These are phyloP conservation scores for Pogona vitticeps DNA, from an alignment of 2,113 vertebrate species.

Conservation along the genomic window DNA sequence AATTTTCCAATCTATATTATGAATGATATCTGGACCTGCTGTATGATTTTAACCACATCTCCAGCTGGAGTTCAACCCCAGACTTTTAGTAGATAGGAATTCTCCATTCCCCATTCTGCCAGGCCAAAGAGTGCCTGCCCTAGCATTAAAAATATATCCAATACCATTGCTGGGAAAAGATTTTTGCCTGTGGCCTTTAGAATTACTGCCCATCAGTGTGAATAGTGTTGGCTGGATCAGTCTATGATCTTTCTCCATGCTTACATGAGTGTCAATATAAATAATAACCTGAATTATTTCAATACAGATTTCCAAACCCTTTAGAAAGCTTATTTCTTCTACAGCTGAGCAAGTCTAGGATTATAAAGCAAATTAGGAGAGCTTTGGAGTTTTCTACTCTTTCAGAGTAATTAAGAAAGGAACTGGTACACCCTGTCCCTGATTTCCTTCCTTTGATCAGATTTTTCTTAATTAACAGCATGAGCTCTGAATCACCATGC, in stretches of 20 bases:
- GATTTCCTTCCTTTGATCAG: slow-evolving; percentile 65
- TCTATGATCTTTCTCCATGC: too few relatives aligned
- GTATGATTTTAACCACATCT: background rate
- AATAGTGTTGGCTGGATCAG: background rate
- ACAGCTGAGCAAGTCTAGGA: slow-evolving; percentile 67
- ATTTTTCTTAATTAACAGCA: slow-evolving; percentile 54
- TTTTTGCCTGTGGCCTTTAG: background rate
- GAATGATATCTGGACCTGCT: background rate
- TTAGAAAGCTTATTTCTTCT: slow-evolving; percentile 52
- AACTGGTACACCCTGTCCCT: slow-evolving; percentile 56
- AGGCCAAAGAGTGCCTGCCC: background rate
- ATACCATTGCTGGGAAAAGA: background rate
- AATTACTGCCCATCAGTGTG: background rate
- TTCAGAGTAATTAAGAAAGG: slow-evolving; percentile 60
- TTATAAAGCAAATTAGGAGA: slow-evolving; percentile 53
- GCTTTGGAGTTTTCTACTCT: slow-evolving; percentile 52
- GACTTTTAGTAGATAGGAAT: background rate
- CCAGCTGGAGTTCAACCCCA: background rate
- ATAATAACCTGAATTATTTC: slow-evolving; percentile 34
- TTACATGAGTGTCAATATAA: slow-evolving; percentile 29
- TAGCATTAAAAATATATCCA: background rate
- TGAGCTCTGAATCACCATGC: slow-evolving; percentile 54
- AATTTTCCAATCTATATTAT: too few relatives aligned
- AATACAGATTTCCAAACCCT: slow-evolving; percentile 40
- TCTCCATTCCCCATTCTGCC: background rate